A percentile compares a stretch with the other conserved stretches of the same genome.
These are phyloP conservation scores for Noctua pronuba DNA, from an alignment of 2,888 invertebrate genomes.

Conservation along the genomic window DNA sequence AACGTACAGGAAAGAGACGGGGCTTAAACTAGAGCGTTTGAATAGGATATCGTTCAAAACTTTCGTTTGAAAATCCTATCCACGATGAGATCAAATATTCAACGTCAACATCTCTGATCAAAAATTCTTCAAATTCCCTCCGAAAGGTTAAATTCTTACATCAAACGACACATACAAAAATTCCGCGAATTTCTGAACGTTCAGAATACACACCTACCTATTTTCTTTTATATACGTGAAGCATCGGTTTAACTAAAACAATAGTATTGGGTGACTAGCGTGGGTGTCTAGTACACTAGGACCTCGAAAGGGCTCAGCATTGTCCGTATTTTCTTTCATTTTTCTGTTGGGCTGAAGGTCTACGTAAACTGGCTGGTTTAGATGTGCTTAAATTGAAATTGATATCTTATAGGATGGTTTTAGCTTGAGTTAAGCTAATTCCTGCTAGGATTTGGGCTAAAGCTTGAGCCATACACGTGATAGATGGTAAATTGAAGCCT, in stretches of 20 bases:
- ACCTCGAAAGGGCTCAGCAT: conserved; percentile 39
- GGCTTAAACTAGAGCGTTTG: not conserved
- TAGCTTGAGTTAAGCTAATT: not conserved
- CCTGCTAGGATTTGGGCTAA: not conserved
- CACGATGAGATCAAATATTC: conserved; percentile 22
- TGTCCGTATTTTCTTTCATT: conserved; percentile 42
- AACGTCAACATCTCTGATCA: conserved; percentile 31
- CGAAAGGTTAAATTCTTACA: conserved; percentile 46
- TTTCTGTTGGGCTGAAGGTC: conserved; percentile 48
- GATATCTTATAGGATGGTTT: conserved; percentile 30
- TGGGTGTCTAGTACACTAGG: conserved; percentile 65
- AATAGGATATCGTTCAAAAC: not conserved
- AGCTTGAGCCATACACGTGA: not conserved
- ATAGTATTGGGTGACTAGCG: conserved; percentile 63
- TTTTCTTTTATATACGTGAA: conserved; percentile 33
- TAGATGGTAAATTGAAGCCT: not conserved
- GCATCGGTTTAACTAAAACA: conserved; percentile 42
- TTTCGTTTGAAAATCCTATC: not conserved
- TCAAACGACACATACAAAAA: conserved; percentile 55
- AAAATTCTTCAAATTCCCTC: conserved; percentile 32
- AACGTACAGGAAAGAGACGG: not conserved
- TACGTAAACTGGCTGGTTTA: conserved; percentile 48
- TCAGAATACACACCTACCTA: conserved; percentile 35
- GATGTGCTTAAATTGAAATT: conserved; percentile 39
- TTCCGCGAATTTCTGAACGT: conserved; percentile 44